These are phyloP conservation scores for Setipinna tenuifilis DNA, from an alignment of 2,797 vertebrate genomes.

Conservation along the genomic window DNA sequence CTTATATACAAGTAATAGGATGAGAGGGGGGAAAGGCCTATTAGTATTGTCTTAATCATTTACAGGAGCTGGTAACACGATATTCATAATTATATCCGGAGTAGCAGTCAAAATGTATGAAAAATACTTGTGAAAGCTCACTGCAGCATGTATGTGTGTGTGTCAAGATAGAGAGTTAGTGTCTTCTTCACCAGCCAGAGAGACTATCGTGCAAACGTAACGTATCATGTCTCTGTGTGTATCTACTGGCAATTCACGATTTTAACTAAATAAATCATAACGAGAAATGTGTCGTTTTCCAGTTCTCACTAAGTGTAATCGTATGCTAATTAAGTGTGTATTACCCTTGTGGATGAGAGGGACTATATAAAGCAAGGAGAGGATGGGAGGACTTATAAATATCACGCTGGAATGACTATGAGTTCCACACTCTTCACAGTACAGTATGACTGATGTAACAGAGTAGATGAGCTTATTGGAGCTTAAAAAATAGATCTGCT, in stretches of 20 bases:
- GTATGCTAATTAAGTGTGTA: neutral
- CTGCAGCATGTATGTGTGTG: neutral
- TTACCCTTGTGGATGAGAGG: neutral
- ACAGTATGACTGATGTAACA: constrained; percentile 5
- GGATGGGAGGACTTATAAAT: neutral
- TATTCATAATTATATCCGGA: constrained; percentile 59
- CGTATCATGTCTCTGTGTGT: neutral
- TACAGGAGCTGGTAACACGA: constrained; percentile 59
- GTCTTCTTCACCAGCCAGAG: neutral
- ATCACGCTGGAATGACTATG: constrained; percentile 10
- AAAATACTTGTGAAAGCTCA: constrained; percentile 51
- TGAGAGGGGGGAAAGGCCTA: constrained; percentile 60
- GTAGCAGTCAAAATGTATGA: constrained; percentile 80
- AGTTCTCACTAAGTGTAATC: neutral
- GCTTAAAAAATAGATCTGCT: neutral
- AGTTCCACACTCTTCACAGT: neutral
- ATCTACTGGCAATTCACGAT: neutral
- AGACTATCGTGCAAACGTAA: neutral
- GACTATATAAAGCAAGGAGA: neutral
- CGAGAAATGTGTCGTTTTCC: neutral
- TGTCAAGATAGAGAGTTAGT: neutral
- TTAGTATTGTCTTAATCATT: constrained; percentile 49
- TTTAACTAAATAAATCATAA: neutral
- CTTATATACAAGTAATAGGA: constrained; percentile 76
- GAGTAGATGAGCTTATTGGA: neutral